Base-by-base conservation (phyloP, 1,140 invertebrate genomes). In the Ctenoplectra terminalis region DNA sequence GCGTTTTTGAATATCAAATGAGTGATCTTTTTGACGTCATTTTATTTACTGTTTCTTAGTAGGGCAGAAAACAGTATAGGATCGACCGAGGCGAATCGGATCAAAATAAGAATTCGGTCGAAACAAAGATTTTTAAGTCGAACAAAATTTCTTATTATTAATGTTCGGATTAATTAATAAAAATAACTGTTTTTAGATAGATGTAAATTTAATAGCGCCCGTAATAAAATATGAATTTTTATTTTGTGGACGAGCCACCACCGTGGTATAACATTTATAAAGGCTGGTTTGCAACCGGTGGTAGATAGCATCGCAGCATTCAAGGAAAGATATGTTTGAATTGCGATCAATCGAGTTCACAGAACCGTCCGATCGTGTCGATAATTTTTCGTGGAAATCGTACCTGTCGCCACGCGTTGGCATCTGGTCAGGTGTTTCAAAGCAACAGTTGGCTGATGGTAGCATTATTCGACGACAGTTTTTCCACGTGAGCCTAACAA, bases 391-490 rank as follows among this genome's bases (percentile, higher is more conserved):
- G 17, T n/a, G 9, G 37, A 48, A 40, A 5, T 2, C 20, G 40
- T 46, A 60, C 11, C 37, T 46, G 70, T 31, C 9, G 56, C 26
- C 37, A 26, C 26, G 26, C 54, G 23, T 31, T 34, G 72, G 54
- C 58, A 43, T 34, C 54, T 17, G 43, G 23, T 63, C 54, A 63
- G 72, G 43, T 63, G 58, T 63, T 63, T 7, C 71, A n/a, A 63
- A 60, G 72, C 72, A 74, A 74, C 72, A 74, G 72, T 74, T 63
- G 58, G 72, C 72, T 50, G 46, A 74, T 63, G 29, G 71, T n/a
- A 26, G 7, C 13, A 3, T 48, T 34, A 20, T 31, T 17, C 54
- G 29, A 34, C 31, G 31, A 50, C 9, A 23, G 29, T 34, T 48
- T 70, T 40, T 40, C 31, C 72, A 23, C 29, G 43, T 1, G 34